These are phyloP conservation scores for Florisuga fusca DNA, from an alignment of 2,797 vertebrate genomes.

Conservation along the genomic window DNA sequence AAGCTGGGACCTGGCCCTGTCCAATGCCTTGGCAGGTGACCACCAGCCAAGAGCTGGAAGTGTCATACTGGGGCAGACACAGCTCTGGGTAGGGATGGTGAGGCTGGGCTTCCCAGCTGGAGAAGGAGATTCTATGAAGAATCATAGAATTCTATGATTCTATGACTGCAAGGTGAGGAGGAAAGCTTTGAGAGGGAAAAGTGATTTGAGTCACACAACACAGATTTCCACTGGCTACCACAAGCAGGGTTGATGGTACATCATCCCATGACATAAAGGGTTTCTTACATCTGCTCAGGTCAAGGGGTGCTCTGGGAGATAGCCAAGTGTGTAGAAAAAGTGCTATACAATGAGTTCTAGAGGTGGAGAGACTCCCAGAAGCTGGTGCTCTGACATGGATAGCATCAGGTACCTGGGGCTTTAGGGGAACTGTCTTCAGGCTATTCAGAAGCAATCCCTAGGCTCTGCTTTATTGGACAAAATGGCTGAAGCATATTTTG, in stretches of 20 bases:
- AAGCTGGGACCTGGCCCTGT: background rate
- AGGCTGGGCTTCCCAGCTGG: background rate
- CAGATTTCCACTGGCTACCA: background rate
- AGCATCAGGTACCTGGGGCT: background rate
- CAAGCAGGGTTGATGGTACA: rapidly evolving
- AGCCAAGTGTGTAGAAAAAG: background rate
- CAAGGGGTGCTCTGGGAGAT: background rate
- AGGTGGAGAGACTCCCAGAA: background rate
- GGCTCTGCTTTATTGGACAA: background rate
- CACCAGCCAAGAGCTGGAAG: rapidly evolving
- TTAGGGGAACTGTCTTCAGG: background rate
- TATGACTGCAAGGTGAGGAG: background rate
- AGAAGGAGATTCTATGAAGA: too few species aligned
- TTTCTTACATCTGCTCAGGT: background rate
- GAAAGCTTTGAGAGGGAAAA: background rate
- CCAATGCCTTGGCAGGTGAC: rapidly evolving
- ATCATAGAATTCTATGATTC: too few species aligned
- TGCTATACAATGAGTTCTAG: background rate
- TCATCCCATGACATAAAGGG: background rate
- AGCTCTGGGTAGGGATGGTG: rapidly evolving
- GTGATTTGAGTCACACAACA: rapidly evolving
- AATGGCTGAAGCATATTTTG: background rate
- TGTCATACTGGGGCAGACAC: rapidly evolving
- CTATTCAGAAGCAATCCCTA: rapidly evolving
- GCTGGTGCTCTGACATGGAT: background rate